Evolutionary conservation across 2,888 invertebrate genomes (phyloP).

Genomic region (Melipona beecheii): DNA sequence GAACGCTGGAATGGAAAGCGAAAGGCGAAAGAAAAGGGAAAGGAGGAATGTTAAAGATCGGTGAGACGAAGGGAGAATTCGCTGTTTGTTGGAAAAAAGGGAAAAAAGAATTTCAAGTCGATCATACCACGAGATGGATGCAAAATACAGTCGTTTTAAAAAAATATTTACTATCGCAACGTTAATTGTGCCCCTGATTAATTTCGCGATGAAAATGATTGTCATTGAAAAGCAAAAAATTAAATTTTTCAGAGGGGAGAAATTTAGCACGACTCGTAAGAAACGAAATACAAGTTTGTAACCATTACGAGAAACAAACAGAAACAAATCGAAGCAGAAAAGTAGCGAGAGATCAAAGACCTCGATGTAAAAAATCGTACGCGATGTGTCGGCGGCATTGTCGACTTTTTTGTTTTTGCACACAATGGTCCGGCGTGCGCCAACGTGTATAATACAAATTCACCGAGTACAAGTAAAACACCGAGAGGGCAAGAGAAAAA

Average conservation of each 20-base stretch:
- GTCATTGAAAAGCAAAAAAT: not conserved
- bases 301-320: not conserved
- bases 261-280: not conserved
- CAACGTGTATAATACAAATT: constrained; percentile 69
- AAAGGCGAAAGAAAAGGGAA: not conserved
- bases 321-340: not conserved
- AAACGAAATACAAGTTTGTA: not conserved
- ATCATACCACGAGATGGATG: not conserved
- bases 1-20: constrained; percentile 3
- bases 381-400: constrained; percentile 66
- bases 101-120: not conserved
- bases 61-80: not conserved
- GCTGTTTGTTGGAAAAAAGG: not conserved
- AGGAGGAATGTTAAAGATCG: not conserved
- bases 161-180: not conserved
- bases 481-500: constrained; percentile 38
- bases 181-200: not conserved
- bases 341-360: constrained; percentile 18
- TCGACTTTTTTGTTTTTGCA: constrained; percentile 49
- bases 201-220: not conserved
- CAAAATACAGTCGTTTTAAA: not conserved
- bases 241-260: no score
- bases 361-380: constrained; percentile 50
- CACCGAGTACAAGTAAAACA: no score
- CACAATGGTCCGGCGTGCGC: constrained; percentile 72